A percentile compares a stretch with the other conserved stretches of the same genome.
phyloP scores from a whole-genome alignment of 1,140 invertebrate species.

The Lordiphosa stackelbergi region DNA sequence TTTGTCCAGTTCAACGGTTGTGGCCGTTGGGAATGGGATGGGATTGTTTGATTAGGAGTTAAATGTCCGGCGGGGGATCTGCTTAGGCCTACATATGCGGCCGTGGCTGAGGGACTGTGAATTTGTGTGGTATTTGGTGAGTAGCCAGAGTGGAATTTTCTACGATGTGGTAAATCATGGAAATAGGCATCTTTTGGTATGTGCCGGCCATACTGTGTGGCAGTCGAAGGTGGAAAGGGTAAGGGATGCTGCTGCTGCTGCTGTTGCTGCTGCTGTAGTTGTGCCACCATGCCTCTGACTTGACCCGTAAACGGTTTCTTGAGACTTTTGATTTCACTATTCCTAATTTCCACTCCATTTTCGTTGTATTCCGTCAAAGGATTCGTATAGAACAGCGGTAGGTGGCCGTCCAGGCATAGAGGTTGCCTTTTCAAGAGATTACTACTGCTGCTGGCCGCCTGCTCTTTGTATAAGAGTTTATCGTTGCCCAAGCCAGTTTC shows the following conservation, averaged over 20 bases:
- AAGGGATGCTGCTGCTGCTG: slow-evolving; percentile 48
- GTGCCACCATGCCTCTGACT: slow-evolving; percentile 66
- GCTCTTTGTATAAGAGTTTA: slow-evolving; percentile 57
- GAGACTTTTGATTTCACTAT: slow-evolving; percentile 68
- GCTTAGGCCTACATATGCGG: background rate
- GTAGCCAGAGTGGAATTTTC: slow-evolving; percentile 30
- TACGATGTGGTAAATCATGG: slow-evolving; percentile 79
- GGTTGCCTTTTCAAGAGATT: slow-evolving; percentile 57
- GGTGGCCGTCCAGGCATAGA: slow-evolving; percentile 37
- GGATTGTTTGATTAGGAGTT: too few species aligned
- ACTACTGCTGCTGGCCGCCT: slow-evolving; percentile 19
- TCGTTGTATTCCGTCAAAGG: slow-evolving; percentile 30
- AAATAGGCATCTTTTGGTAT: slow-evolving; percentile 82
- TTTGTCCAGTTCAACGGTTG: slow-evolving; percentile 32
- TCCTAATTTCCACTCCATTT: slow-evolving; percentile 58
- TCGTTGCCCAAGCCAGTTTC: slow-evolving; percentile 43
- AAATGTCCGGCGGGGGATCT: too few species aligned
- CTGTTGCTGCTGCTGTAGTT: slow-evolving; percentile 34
- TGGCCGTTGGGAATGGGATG: slow-evolving; percentile 4
- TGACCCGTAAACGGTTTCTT: slow-evolving; percentile 70
- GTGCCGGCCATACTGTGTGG: background rate
- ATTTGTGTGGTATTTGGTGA: slow-evolving; percentile 21
- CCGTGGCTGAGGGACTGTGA: background rate
- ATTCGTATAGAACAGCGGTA: slow-evolving; percentile 39
- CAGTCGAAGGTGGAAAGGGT: slow-evolving; percentile 6